Evolutionary conservation across 2,888 invertebrate genomes (phyloP).

Genomic region (Drosophila mimetica): DNA sequence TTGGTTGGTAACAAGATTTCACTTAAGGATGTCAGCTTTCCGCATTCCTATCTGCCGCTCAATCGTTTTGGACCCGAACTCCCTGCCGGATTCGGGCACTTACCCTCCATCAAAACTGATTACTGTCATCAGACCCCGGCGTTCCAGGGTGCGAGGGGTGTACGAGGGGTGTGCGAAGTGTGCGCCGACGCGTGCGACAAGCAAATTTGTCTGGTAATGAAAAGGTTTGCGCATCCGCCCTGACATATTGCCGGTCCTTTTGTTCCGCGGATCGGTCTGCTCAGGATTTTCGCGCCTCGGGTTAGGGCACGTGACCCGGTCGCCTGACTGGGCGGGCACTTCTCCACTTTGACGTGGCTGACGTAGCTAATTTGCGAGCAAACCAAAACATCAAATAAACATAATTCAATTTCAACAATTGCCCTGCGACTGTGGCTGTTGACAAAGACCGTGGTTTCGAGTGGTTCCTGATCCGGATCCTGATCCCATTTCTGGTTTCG

Average conservation of each 20-base stretch:
- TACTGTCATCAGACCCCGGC: constrained; percentile 80
- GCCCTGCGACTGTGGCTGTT: constrained; percentile 57
- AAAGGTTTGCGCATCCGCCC: constrained; percentile 81
- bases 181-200: constrained; percentile 65
- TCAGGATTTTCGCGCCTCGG: constrained; percentile 83
- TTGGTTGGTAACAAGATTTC: constrained; percentile 84
- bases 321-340: constrained; percentile 52
- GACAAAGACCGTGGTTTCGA: constrained; percentile 60
- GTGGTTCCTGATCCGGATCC: constrained; percentile 46
- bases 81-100: constrained; percentile 48
- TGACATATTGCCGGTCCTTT: constrained; percentile 72
- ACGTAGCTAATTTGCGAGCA: constrained; percentile 83
- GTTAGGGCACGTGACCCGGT: constrained; percentile 74
- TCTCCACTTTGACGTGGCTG: constrained; percentile 56
- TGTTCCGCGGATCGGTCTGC: constrained; percentile 63
- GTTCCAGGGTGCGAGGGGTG: constrained; percentile 9
- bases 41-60: constrained; percentile 32
- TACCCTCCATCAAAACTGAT: constrained; percentile 81
- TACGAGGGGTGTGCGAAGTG: constrained; percentile 65
- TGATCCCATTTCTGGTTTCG: constrained; percentile 13
- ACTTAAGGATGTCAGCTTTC: constrained; percentile 83
- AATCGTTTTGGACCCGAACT: constrained; percentile 34
- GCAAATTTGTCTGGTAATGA: constrained; percentile 78
- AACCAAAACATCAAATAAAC: constrained; percentile 82
- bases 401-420: constrained; percentile 84